phyloP scores from a whole-genome alignment of 2,888 invertebrate species.

The Cremastobaeus sp. region DNA sequence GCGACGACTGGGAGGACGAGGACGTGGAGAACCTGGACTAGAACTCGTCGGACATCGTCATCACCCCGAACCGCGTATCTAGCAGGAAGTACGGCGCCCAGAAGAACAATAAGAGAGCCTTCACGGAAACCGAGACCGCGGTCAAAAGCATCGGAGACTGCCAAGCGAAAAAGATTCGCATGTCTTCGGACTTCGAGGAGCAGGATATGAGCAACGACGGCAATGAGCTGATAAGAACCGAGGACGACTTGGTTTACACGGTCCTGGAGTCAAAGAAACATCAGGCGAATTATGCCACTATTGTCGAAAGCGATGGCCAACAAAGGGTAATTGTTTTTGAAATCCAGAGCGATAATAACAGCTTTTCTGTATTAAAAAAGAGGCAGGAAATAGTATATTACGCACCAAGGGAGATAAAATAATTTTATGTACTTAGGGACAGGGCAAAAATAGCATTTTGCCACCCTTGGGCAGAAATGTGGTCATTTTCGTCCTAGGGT shows the following conservation, averaged over 20 bases:
- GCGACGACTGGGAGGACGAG: slow-evolving; percentile 76
- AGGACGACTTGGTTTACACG: slow-evolving; percentile 75
- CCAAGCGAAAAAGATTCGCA: slow-evolving; percentile 47
- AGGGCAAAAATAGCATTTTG: too few relatives aligned
- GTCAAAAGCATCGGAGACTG: slow-evolving; percentile 17
- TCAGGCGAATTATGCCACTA: slow-evolving; percentile 20
- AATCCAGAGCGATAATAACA: too few relatives aligned
- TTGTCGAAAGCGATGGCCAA: slow-evolving; percentile 26
- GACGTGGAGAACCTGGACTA: slow-evolving; percentile 65
- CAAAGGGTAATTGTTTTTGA: slow-evolving; percentile 37
- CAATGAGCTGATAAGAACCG: slow-evolving; percentile 71
- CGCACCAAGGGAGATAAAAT: too few relatives aligned
- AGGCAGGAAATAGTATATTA: too few relatives aligned
- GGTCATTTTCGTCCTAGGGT: too few relatives aligned
- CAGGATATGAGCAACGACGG: slow-evolving; percentile 59
- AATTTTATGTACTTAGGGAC: too few relatives aligned
- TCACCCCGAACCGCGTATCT: slow-evolving; percentile 1
- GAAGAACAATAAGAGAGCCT: slow-evolving; percentile 34
- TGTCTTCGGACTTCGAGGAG: slow-evolving; percentile 60
- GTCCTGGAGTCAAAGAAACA: slow-evolving; percentile 75
- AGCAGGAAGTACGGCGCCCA: slow-evolving; percentile 15
- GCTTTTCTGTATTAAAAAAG: too few relatives aligned
- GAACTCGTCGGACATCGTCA: slow-evolving; percentile 19
- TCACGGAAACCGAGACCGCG: slow-evolving; percentile 20
- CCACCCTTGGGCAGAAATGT: too few relatives aligned